Evolutionary conservation across 2,888 invertebrate genomes (phyloP).

Genomic region (Eupithecia abbreviata): DNA sequence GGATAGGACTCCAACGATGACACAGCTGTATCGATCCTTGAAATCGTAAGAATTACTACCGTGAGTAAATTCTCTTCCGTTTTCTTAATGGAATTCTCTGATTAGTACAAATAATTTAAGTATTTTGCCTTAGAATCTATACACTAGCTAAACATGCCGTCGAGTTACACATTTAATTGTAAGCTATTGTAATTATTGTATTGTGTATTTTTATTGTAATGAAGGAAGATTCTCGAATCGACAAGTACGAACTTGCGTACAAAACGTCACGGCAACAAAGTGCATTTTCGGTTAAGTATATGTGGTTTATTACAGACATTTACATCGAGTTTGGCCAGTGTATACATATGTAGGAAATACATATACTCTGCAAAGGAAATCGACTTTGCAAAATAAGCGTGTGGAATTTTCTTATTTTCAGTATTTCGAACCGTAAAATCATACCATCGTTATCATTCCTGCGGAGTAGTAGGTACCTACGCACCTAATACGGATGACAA

Average conservation of each 20-base stretch:
- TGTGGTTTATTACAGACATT: too few relatives aligned
- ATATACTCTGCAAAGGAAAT: neutral
- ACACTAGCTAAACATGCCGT: too few relatives aligned
- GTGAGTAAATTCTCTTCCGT: constrained; percentile 19
- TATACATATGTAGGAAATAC: too few relatives aligned
- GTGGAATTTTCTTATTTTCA: neutral
- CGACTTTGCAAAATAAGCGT: neutral
- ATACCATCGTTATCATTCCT: neutral
- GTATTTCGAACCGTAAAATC: neutral
- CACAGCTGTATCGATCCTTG: constrained; percentile 24
- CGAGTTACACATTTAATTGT: too few relatives aligned
- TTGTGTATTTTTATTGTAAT: too few relatives aligned
- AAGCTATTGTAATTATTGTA: too few relatives aligned
- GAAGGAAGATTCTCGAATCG: too few relatives aligned
- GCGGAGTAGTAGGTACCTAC: neutral
- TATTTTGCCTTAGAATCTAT: neutral
- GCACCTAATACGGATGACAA: constrained; percentile 18
- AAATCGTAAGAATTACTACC: constrained; percentile 15
- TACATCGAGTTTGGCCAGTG: too few relatives aligned
- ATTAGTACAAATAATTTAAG: neutral
- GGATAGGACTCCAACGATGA: constrained; percentile 19
- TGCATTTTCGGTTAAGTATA: too few relatives aligned
- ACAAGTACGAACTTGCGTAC: too few relatives aligned
- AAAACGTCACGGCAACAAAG: too few relatives aligned
- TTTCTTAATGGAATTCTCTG: constrained; percentile 8